Base-by-base conservation (phyloP, 92 coral and sea anemone species). In the Palythoa grandiflora region DNA sequence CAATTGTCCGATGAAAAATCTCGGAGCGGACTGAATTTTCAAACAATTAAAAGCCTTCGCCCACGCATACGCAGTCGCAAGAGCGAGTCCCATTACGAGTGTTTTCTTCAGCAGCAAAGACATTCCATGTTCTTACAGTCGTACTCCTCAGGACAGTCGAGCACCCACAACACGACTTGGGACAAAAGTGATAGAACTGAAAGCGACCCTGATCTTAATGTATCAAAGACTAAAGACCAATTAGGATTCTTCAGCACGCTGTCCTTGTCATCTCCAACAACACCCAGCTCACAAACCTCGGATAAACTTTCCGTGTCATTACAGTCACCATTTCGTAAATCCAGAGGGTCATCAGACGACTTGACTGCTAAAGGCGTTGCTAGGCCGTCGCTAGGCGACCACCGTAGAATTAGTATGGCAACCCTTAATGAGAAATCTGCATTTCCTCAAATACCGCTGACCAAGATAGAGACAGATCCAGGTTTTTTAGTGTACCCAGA, bases 401-500 rank as follows among this genome's bases (percentile, higher is more conserved):
- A 60, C 38, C 75, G 86, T 36, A 40, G 86, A 11, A 71, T 52
- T 4, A 81, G 75, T 48, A 66, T 81, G 86, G 59, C 86, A 3
- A 66, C 75, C 39, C 75, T 81, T 9, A 48, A 47, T 35, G 75
- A 47, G 40, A 81, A 81, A 65, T 65, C 86, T 50, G 13, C 81
- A 3, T 48, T 83, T 15, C 71, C 92, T 8, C 87, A 83, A 51
- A 55, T 73, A 54, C 19, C 75, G 55, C 50, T 16, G 17, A 87
- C 89, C 39, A 85, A 88, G 52, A 73, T 92, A 63, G 99, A 94
- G 71, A 78, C 89, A 21, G 96, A 94, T 6, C 90, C 93, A 36
- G 98, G 98, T 9, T 97, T 92, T 71, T 71, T 89, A 87, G 70
- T 94, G 60, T 97, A 90, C 75, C 96, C 99, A 8, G 96, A 94